Conservation (phyloP, 2,888 invertebrate species). For the Lasius platythorax region DNA sequence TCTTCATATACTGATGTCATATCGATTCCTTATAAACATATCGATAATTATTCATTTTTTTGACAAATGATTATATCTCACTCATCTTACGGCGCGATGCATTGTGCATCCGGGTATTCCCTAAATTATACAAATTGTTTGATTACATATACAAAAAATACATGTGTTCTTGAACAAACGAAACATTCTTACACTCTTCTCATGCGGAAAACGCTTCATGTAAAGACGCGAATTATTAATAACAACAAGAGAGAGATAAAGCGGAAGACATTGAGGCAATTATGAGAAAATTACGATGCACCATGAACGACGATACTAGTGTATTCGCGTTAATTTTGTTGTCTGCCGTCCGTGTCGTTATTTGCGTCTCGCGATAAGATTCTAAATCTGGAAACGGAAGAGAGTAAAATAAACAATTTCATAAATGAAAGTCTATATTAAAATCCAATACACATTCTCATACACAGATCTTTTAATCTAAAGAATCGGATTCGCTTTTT, state of each 20-base stretch:
- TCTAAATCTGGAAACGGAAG: neutral
- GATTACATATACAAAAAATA: neutral
- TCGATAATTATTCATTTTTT: neutral
- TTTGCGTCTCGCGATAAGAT: neutral
- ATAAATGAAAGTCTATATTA: neutral
- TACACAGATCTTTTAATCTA: too few relatives aligned
- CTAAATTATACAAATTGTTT: neutral
- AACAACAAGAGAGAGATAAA: neutral
- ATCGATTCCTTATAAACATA: neutral
- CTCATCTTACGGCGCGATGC: neutral
- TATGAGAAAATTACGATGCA: neutral
- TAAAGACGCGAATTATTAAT: constrained; percentile 4
- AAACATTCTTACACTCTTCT: neutral
- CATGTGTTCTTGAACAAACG: neutral
- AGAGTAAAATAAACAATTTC: neutral
- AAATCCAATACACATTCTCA: neutral
- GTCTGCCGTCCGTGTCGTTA: neutral
- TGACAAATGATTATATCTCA: neutral
- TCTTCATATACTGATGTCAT: neutral
- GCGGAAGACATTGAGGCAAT: neutral
- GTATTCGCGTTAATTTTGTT: neutral
- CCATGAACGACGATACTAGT: neutral
- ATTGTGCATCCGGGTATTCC: neutral
- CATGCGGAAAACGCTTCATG: too few relatives aligned
- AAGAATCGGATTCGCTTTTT: neutral